These are phyloP conservation scores for Enteromius afrohamiltoni DNA, from an alignment of 2,797 vertebrate species.

Conservation along the genomic window DNA sequence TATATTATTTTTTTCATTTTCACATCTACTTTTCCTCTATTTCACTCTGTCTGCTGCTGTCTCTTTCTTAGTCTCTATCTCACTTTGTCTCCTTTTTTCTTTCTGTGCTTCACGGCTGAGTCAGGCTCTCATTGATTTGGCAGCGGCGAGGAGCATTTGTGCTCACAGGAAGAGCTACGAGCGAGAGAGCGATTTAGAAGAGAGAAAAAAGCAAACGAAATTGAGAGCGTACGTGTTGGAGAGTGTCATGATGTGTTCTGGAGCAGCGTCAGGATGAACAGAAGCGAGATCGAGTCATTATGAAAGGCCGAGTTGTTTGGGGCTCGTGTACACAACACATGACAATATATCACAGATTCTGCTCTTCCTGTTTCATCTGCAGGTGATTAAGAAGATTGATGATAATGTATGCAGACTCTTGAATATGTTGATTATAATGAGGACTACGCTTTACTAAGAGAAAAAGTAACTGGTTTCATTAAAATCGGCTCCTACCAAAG, in stretches of 20 bases:
- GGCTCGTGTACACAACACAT: not conserved
- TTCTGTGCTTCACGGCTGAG: constrained; percentile 18
- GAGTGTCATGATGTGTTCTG: constrained; percentile 1
- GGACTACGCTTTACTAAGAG: not conserved
- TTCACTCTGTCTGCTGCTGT: not conserved
- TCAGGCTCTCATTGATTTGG: constrained; percentile 43
- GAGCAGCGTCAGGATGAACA: not conserved
- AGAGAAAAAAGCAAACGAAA: not conserved
- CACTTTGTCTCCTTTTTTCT: constrained; percentile 6
- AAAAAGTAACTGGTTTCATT: not conserved
- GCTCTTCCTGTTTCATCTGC: not conserved
- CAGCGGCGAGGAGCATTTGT: constrained; percentile 20
- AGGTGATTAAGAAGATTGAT: constrained; percentile 12
- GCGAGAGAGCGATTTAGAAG: constrained; percentile 6
- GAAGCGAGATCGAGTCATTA: constrained; percentile 18
- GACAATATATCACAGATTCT: constrained; percentile 5
- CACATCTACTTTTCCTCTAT: not conserved
- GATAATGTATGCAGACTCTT: not conserved
- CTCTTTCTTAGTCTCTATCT: constrained; percentile 11
- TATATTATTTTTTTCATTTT: not conserved
- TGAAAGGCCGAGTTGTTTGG: constrained; percentile 8
- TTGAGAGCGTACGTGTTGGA: constrained; percentile 1
- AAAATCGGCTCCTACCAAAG: not conserved
- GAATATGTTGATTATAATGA: not conserved
- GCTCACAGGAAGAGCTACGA: constrained; percentile 7